Percentiles rank a stretch among this genome's conserved stretches.
These are phyloP conservation scores for Cheilosia variabilis DNA, from an alignment of 2,888 invertebrate genomes.

Conservation along the genomic window DNA sequence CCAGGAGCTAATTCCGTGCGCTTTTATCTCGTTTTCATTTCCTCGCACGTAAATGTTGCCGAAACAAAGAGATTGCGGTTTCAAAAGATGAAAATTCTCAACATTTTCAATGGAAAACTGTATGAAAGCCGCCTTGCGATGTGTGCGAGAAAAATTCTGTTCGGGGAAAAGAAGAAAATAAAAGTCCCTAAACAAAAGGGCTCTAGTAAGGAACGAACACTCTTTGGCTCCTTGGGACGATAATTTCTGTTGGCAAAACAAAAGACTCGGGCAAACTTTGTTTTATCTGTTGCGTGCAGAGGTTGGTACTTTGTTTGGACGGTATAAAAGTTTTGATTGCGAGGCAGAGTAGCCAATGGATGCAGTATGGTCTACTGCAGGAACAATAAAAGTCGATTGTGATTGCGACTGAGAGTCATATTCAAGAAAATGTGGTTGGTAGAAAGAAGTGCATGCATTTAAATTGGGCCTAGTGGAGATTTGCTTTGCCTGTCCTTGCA, in stretches of 20 bases:
- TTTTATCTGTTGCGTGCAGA: constrained; percentile 11
- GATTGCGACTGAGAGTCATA: neutral
- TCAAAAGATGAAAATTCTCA: constrained; percentile 5
- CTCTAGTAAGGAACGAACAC: neutral
- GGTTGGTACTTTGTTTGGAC: constrained; percentile 1
- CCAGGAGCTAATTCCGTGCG: neutral
- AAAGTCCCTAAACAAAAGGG: constrained; percentile 9
- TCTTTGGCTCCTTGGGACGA: neutral
- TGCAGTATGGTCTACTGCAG: neutral
- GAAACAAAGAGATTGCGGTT: neutral
- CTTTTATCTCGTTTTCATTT: constrained; percentile 10
- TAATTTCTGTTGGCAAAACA: neutral
- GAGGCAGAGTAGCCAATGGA: neutral
- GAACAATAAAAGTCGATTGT: neutral
- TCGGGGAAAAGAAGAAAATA: neutral
- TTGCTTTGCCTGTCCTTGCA: too few relatives aligned
- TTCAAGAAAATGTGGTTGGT: neutral
- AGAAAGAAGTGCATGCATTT: neutral
- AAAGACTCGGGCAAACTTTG: neutral
- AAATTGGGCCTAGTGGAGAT: neutral
- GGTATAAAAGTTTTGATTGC: neutral
- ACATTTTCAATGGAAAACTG: neutral
- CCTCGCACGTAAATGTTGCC: constrained; percentile 16
- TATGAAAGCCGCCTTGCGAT: neutral
- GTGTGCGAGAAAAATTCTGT: neutral